Percentiles rank a stretch among this genome's conserved stretches.
Conservation (phyloP, 1,140 invertebrate genomes). For the Bombus difficillimus region DNA sequence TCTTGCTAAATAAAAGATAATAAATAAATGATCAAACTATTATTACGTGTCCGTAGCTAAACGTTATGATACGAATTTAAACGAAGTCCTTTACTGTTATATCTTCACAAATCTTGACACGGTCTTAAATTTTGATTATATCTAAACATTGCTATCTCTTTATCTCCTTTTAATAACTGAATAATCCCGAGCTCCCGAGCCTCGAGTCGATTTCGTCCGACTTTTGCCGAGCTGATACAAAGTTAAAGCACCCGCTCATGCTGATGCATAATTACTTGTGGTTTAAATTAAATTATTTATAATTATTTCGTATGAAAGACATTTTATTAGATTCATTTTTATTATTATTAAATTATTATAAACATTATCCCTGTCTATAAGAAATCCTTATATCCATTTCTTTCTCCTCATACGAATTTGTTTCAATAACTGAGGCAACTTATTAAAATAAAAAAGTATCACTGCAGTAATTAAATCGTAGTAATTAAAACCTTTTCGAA, state of each 20-base stretch:
- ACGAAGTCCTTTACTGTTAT: too few species aligned
- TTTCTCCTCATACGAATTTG: not conserved
- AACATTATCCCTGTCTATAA: not conserved
- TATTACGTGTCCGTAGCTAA: too few species aligned
- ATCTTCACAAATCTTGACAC: not conserved
- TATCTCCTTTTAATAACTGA: too few species aligned
- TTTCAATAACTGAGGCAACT: not conserved
- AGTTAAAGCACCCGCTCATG: too few species aligned
- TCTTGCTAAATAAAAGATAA: not conserved
- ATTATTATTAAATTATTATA: not conserved
- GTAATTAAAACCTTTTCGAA: not conserved
- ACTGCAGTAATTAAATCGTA: not conserved
- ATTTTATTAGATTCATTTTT: not conserved
- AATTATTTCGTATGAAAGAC: not conserved
- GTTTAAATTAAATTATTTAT: not conserved
- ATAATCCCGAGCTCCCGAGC: too few species aligned
- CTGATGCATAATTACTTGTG: too few species aligned
- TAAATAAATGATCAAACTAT: not conserved
- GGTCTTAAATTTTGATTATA: not conserved
- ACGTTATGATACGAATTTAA: too few species aligned
- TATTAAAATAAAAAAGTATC: not conserved
- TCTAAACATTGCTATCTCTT: not conserved
- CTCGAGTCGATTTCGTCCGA: too few species aligned
- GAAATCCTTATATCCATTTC: not conserved
- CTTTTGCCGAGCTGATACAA: too few species aligned